Evolutionary conservation across 1,140 invertebrate species (phyloP).

Genomic region (Theocolax elegans): DNA sequence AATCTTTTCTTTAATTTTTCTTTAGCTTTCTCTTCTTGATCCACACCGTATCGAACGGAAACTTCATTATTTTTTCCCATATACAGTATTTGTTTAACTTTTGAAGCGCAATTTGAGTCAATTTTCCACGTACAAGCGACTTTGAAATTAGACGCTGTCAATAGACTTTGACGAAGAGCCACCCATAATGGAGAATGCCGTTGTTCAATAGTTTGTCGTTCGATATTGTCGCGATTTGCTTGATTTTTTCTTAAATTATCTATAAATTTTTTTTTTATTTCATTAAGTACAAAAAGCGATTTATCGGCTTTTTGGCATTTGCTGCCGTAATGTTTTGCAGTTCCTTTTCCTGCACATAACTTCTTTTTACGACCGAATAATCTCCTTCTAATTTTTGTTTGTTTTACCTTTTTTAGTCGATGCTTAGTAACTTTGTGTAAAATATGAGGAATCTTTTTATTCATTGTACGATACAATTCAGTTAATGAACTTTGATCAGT

Average conservation of each 20-base stretch:
- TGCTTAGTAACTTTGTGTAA: not conserved
- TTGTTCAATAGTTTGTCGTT: conserved; percentile 50
- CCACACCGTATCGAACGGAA: conserved; percentile 48
- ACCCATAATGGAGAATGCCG: conserved; percentile 40
- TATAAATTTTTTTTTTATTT: not conserved
- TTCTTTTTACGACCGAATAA: not conserved
- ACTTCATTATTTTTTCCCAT: conserved; percentile 44
- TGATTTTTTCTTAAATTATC: too few species aligned
- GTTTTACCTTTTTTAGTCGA: not conserved
- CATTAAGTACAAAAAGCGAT: too few species aligned
- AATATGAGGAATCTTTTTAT: not conserved
- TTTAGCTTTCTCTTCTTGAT: conserved; percentile 53
- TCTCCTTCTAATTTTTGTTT: not conserved
- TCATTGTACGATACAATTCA: conserved; percentile 33
- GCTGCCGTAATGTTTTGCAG: too few species aligned
- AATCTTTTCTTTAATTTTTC: conserved; percentile 42
- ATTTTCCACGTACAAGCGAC: conserved; percentile 44
- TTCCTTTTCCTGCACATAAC: not conserved
- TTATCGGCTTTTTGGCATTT: not conserved
- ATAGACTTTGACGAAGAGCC: too few species aligned
- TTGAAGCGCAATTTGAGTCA: conserved; percentile 48
- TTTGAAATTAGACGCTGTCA: too few species aligned
- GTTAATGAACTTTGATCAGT: too few species aligned
- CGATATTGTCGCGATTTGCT: conserved; percentile 41
- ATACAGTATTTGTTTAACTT: conserved; percentile 53